Percentiles rank a stretch among this genome's conserved stretches.
phyloP scores from a whole-genome alignment of 2,797 vertebrate species.

The Pangasius krempfi region DNA sequence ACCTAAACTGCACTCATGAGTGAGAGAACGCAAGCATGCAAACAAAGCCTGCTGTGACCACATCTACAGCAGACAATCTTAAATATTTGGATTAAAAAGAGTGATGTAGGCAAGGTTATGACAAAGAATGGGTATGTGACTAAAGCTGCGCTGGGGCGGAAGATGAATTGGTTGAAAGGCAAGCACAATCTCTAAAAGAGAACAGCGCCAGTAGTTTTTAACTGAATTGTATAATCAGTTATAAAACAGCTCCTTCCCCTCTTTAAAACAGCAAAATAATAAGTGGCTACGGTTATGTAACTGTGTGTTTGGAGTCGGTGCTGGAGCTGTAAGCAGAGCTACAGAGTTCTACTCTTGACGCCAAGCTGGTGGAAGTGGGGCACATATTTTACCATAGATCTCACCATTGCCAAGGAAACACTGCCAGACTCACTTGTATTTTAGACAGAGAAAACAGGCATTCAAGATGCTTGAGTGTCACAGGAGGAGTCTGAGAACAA shows the following conservation, averaged over 20 bases:
- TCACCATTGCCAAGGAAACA: constrained; percentile 48
- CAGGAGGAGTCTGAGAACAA: constrained; percentile 6
- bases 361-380: constrained; percentile 41
- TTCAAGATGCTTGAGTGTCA: neutral
- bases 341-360: constrained; percentile 17
- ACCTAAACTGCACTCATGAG: neutral
- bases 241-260: neutral
- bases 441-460: constrained; percentile 15
- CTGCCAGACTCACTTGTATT: constrained; percentile 29
- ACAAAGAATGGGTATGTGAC: neutral
- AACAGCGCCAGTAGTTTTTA: neutral
- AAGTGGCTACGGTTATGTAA: neutral
- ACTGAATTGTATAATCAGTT: neutral
- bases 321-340: neutral
- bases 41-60: constrained; percentile 25
- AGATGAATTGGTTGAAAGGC: too few species aligned
- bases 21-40: constrained; percentile 42
- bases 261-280: neutral
- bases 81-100: neutral
- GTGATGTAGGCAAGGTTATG: neutral
- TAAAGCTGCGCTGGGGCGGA: too few species aligned
- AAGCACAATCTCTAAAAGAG: neutral
- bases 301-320: neutral
- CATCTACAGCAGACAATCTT: constrained; percentile 23
- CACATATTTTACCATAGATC: constrained; percentile 20